A percentile compares a stretch with the other conserved stretches of the same genome.
Evolutionary conservation across 2,888 invertebrate species (phyloP).

Genomic region (Sesia bembeciformis): DNA sequence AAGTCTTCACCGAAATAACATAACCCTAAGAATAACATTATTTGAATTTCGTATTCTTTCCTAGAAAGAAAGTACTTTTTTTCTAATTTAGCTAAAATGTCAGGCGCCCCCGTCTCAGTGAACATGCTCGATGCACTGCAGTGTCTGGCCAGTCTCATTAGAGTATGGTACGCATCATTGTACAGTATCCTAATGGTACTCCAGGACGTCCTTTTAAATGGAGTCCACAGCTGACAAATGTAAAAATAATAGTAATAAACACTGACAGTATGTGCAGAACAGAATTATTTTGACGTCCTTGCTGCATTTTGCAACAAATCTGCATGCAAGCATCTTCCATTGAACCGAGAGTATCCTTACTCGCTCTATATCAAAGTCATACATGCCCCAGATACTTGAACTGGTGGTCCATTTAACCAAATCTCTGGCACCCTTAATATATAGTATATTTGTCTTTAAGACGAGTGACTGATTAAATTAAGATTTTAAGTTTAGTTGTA

Average conservation of each 20-base stretch:
- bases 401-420: background rate
- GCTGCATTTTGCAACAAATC: background rate
- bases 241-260: constrained; percentile 1
- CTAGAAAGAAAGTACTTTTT: background rate
- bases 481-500: constrained; percentile 9
- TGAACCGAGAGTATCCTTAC: background rate
- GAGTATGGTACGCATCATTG: background rate
- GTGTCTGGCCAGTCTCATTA: background rate
- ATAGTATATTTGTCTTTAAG: too few relatives aligned
- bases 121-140: background rate
- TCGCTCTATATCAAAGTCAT: background rate
- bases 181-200: constrained; percentile 1
- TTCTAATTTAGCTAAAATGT: background rate
- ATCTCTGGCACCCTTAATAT: background rate
- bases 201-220: background rate
- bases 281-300: too few relatives aligned
- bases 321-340: background rate
- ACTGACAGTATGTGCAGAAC: background rate
- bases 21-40: background rate
- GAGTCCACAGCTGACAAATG: constrained; percentile 1
- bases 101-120: too few relatives aligned
- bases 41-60: background rate
- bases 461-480: too few relatives aligned
- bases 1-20: background rate
- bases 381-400: background rate